A percentile compares a stretch with the other conserved stretches of the same genome.
Conservation (phyloP, 2,797 vertebrate species). For the Vespertilio murinus region DNA sequence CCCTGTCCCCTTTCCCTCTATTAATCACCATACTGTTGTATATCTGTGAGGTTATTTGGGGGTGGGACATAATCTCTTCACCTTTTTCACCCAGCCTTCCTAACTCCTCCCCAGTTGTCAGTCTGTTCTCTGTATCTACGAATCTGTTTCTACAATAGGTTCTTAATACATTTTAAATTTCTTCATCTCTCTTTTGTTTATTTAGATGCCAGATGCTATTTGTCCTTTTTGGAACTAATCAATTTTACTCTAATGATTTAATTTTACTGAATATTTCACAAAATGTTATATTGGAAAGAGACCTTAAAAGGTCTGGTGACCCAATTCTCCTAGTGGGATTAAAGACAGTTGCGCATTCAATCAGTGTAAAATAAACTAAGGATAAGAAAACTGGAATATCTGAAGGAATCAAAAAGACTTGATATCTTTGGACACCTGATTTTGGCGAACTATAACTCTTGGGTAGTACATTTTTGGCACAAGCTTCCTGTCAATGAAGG, state of each 20-base stretch:
- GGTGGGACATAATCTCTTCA: background rate
- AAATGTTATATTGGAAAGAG: slow-evolving; percentile 23
- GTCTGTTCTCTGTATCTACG: background rate
- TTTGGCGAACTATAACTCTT: slow-evolving; percentile 54
- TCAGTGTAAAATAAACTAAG: slow-evolving; percentile 46
- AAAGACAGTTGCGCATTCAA: slow-evolving; percentile 30
- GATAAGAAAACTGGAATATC: slow-evolving; percentile 47
- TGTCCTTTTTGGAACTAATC: background rate
- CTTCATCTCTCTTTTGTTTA: background rate
- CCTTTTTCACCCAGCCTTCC: background rate
- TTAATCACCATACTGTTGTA: background rate
- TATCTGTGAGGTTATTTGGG: background rate
- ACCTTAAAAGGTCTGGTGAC: background rate
- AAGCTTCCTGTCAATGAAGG: slow-evolving; percentile 46
- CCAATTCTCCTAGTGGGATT: background rate
- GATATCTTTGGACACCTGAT: slow-evolving; percentile 65
- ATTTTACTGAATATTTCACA: slow-evolving; percentile 29
- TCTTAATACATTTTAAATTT: background rate
- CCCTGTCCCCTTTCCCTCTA: background rate
- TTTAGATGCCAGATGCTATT: background rate
- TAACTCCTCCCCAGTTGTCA: background rate
- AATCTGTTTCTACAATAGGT: background rate
- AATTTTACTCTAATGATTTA: background rate
- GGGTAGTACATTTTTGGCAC: slow-evolving; percentile 56
- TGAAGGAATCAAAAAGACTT: slow-evolving; percentile 7